These are phyloP conservation scores for Phalloptychus januarius DNA, from an alignment of 2,797 vertebrate species.

Conservation along the genomic window DNA sequence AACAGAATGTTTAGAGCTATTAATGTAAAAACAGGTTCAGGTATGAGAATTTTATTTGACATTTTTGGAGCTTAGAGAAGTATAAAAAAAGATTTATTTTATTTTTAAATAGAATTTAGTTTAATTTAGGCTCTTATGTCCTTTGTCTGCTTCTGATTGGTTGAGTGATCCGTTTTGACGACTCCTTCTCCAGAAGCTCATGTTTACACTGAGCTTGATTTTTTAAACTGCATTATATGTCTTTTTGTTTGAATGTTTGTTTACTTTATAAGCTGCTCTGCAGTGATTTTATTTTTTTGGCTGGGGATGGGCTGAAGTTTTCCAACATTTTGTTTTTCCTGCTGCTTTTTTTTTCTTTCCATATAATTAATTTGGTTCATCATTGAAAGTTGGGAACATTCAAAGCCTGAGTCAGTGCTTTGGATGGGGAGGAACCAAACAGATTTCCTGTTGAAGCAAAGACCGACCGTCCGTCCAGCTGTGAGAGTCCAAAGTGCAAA, in stretches of 20 bases:
- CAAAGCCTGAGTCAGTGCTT: neutral
- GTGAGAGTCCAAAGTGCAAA: neutral
- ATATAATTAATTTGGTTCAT: neutral
- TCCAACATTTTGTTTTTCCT: neutral
- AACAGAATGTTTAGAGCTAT: neutral
- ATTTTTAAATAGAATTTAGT: neutral
- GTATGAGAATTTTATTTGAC: neutral
- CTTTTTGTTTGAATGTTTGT: neutral
- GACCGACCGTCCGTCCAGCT: neutral
- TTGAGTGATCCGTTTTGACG: neutral
- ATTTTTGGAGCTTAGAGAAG: neutral
- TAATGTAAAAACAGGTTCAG: neutral
- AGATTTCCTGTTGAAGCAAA: neutral
- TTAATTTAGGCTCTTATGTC: neutral
- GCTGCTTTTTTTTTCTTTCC: neutral
- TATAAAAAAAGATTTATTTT: neutral
- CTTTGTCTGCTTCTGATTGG: neutral
- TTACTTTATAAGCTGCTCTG: too few relatives aligned
- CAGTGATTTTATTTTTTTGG: neutral
- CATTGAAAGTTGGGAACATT: neutral
- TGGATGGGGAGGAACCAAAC: neutral
- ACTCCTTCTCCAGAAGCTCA: neutral
- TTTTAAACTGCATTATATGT: neutral
- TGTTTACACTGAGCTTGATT: neutral
- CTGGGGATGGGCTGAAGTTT: neutral